Base-by-base conservation (phyloP, 1,140 invertebrate species). In the Tyrophagus putrescentiae region DNA sequence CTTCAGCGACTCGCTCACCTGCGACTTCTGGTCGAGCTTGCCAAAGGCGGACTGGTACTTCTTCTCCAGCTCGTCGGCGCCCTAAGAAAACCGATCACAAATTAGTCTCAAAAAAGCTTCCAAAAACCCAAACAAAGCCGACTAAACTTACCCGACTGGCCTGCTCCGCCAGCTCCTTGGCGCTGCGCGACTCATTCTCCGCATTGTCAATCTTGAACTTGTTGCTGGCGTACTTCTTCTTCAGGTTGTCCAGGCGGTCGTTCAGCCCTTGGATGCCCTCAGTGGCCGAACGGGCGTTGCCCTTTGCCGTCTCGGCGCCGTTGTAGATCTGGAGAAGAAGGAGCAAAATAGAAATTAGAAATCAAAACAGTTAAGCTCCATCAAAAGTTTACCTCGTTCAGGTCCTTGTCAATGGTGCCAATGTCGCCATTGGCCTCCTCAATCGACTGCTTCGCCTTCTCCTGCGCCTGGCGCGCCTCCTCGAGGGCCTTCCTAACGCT, bases 401-500 rank as follows among this genome's bases (percentile, higher is more conserved):
- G 75, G 73, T 91, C 84, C 60, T 73, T 75, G 66, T 86, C 79
- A 9, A 86, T 84, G 58, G 80, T 74, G 29, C 74, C 71, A 34
- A 94, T 90, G 67, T 92, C 84, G 29, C 74, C 73, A 60, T 83
- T 82, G 0, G 89, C 88, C 69, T 82, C 80, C 34, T 81, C 73
- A 65, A 94, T 91, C 33, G 87, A 85, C 44, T 72, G 71, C 65
- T 82, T 76, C 1, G 90, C 89, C 60, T 80, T 78, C 33, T 79
- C 73, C 72, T 95, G 90, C 1, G 84, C 85, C 4, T 74, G 75
- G 65, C 79, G 73, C 0, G 88, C 84, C 48, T 86, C 82, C 41
- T 76, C 72, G 32, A 86, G 67, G 5, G 78, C 72, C 25, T 76
- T 67, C 3, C 76, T 68, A 1, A 86, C 79, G 57, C 74, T 70